Evolutionary conservation across 2,113 vertebrate genomes (phyloP).

Genomic region (Pterophyllum scalare): DNA sequence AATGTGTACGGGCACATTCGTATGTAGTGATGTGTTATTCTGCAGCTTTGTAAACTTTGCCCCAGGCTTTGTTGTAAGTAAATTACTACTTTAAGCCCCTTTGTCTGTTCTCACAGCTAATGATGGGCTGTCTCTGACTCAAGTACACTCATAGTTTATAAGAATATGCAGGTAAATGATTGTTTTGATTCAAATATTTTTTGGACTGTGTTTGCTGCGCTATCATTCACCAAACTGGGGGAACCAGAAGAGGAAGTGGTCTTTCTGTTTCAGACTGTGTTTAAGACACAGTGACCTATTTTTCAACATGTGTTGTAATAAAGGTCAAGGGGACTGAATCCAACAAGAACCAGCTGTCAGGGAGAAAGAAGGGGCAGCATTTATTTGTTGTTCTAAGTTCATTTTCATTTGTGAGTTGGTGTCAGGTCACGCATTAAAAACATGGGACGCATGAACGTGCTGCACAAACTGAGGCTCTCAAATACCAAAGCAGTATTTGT

Average conservation of each 20-base stretch:
- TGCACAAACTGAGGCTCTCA: background rate
- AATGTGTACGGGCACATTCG: constrained; percentile 10
- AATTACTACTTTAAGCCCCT: background rate
- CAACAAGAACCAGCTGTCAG: constrained; percentile 68
- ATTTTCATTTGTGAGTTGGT: constrained; percentile 40
- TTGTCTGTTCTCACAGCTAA: background rate
- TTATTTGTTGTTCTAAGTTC: constrained; percentile 56
- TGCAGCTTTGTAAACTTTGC: background rate
- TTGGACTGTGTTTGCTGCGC: background rate
- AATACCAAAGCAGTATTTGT: background rate
- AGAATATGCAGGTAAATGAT: background rate
- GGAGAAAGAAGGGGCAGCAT: constrained; percentile 28
- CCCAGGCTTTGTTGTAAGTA: background rate
- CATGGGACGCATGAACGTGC: background rate
- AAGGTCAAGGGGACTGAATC: constrained; percentile 34
- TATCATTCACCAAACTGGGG: background rate
- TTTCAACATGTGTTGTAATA: constrained; percentile 22
- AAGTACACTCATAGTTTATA: background rate
- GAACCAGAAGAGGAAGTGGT: constrained; percentile 47
- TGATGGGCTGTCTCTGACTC: background rate
- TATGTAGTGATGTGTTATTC: background rate
- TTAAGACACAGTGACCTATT: constrained; percentile 61
- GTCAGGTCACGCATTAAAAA: constrained; percentile 20
- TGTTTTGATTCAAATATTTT: background rate
- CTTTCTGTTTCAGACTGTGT: constrained; percentile 24